phyloP scores from a whole-genome alignment of 2,113 vertebrate genomes.

The Hippocampus guttulatus region DNA sequence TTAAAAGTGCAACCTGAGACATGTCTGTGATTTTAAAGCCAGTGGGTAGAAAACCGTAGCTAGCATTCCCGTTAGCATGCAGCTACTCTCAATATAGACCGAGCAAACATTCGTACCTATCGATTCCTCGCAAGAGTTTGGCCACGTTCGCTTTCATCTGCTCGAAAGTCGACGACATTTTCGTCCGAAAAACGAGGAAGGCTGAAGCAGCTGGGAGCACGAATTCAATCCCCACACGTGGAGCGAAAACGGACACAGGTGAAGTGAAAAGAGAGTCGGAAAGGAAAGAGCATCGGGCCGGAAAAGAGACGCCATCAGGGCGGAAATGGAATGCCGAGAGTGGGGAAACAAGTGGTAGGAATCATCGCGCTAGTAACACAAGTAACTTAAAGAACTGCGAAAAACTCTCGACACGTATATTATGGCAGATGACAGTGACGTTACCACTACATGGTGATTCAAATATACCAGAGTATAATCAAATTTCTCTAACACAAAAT shows the following conservation, averaged over 20 bases:
- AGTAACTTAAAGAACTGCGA: neutral
- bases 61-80: slow-evolving; percentile 33
- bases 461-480: neutral
- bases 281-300: slow-evolving; percentile 33
- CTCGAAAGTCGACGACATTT: slow-evolving; percentile 82
- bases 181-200: neutral
- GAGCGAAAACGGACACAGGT: neutral
- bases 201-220: neutral
- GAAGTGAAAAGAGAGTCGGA: slow-evolving; percentile 39
- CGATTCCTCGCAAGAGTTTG: slow-evolving; percentile 85
- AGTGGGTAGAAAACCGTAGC: neutral
- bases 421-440: too few species aligned
- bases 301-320: neutral
- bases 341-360: neutral
- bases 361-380: neutral
- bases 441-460: too few species aligned
- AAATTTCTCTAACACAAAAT: neutral
- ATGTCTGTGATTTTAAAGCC: neutral
- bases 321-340: neutral
- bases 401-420: too few species aligned
- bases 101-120: slow-evolving; percentile 69
- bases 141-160: slow-evolving; percentile 90
- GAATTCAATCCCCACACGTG: slow-evolving; percentile 50
- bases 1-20: neutral
- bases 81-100: neutral